Percentiles rank a stretch among this genome's conserved stretches.
Conservation (phyloP, 2,113 vertebrate genomes). For the Bombycilla garrulus region DNA sequence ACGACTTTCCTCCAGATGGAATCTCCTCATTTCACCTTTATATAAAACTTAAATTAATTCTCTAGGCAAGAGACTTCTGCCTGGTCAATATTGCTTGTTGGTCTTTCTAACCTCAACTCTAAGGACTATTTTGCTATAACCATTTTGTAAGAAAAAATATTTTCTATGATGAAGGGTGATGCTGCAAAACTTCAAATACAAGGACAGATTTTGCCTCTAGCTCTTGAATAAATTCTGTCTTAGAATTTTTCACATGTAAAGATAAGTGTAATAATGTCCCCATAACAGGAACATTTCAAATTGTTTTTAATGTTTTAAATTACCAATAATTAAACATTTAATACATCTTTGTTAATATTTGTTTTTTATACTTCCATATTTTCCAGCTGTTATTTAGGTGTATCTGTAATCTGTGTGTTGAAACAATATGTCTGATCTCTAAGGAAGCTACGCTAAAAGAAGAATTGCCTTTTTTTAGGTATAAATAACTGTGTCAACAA, state of each 20-base stretch:
- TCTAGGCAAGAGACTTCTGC: not conserved
- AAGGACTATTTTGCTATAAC: not conserved
- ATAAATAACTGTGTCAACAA: not conserved
- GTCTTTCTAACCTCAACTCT: not conserved
- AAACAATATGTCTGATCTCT: not conserved
- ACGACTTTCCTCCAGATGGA: not conserved
- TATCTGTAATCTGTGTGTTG: not conserved
- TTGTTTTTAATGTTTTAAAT: not conserved
- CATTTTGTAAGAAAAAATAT: not conserved
- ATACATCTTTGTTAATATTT: not conserved
- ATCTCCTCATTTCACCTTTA: not conserved
- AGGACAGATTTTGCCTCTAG: not conserved
- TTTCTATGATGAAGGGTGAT: not conserved
- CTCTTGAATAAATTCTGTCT: not conserved
- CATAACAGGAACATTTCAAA: not conserved
- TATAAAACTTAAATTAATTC: not conserved
- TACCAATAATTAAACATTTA: not conserved
- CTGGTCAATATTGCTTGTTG: not conserved
- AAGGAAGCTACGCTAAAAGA: not conserved
- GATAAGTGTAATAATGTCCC: not conserved
- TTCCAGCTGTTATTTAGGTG: not conserved
- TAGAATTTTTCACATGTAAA: not conserved
- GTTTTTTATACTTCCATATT: not conserved
- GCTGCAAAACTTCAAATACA: not conserved
- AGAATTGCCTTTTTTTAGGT: not conserved